Percentiles rank a stretch among this genome's conserved stretches.
Evolutionary conservation across 2,113 vertebrate genomes (phyloP).

Genomic region (Paraplagusia blochii): DNA sequence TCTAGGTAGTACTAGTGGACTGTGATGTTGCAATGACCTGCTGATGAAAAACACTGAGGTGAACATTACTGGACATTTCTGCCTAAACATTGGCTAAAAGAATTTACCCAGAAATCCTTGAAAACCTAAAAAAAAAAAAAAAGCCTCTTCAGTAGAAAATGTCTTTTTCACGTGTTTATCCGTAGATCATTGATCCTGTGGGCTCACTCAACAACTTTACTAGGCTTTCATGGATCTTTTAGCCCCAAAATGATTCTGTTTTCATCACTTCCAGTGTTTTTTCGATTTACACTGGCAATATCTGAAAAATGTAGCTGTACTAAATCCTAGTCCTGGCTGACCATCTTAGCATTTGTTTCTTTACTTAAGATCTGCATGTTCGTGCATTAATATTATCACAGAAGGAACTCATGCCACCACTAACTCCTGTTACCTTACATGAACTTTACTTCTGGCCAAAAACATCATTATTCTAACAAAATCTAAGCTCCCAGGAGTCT

Average conservation of each 20-base stretch:
- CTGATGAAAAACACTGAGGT: too few species aligned
- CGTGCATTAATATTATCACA: conserved; percentile 42
- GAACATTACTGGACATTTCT: too few species aligned
- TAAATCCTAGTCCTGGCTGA: conserved; percentile 10
- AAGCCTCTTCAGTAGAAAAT: too few species aligned
- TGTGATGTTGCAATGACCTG: too few species aligned
- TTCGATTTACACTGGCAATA: conserved; percentile 3
- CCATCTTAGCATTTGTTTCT: conserved; percentile 4
- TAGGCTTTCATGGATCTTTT: too few species aligned
- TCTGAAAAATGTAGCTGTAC: conserved; percentile 2
- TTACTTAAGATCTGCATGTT: conserved; percentile 11
- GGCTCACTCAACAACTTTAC: too few species aligned
- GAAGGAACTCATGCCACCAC: conserved; percentile 27
- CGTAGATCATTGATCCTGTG: too few species aligned
- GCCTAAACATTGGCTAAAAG: too few species aligned
- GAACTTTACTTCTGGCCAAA: conserved; percentile 32
- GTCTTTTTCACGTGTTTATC: too few species aligned
- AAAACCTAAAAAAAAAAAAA: too few species aligned
- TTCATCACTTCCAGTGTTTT: background rate
- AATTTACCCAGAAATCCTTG: too few species aligned
- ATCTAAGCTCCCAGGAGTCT: conserved; percentile 40
- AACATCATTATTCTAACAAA: conserved; percentile 48
- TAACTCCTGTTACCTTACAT: conserved; percentile 50
- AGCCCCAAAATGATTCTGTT: background rate
- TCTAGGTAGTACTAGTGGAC: too few species aligned